Evolutionary conservation across 2,113 vertebrate genomes (phyloP), one percentile per base, ranked within the genome.

Genomic region (Synchiropus splendidus): DNA sequence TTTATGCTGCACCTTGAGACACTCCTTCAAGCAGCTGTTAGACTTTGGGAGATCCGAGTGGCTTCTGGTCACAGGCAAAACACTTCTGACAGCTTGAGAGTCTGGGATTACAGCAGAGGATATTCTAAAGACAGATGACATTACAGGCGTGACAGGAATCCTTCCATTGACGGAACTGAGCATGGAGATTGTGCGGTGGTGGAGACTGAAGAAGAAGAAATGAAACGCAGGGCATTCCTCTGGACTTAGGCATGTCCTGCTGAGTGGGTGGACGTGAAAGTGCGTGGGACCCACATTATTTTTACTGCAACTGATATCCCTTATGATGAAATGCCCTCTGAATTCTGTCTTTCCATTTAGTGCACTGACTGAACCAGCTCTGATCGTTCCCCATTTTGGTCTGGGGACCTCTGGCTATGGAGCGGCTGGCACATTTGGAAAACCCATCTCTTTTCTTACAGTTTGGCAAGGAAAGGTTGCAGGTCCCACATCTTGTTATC

Each of bases 191-290:
- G 57, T 51, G 54, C 63, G 54, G 60, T 55, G 76, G 66, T 62
- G 55, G 49, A 58, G 45, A 74, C 63, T 51, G 32, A 54, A 43
- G 59, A 64, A 38, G 44, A 54, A 49, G 53, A 42, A 69, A 63
- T 70, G 71, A 68, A 75, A 83, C 65, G 75, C 13, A 40, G 64
- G 64, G 72, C 80, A 79, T 77, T 79, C 72, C 57, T 67, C 42
- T 1, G 41, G 58, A 43, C 55, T 72, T 37, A 78, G 58, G 51
- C 69, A 72, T 57, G 72, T 75, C 64, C 59, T 77, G 74, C 56
- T n/a, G 45, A 55, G 65, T 67, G 74, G 68, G 73, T 70, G 71
- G 54, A 80, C 61, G 51, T 61, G 51, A 58, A 69, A 66, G 66
- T 37, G 53, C 45, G 57, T 61, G 42, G 52, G 58, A 55, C 42